Conservation (phyloP, 2,113 vertebrate genomes). For the Oryzias woworae region DNA sequence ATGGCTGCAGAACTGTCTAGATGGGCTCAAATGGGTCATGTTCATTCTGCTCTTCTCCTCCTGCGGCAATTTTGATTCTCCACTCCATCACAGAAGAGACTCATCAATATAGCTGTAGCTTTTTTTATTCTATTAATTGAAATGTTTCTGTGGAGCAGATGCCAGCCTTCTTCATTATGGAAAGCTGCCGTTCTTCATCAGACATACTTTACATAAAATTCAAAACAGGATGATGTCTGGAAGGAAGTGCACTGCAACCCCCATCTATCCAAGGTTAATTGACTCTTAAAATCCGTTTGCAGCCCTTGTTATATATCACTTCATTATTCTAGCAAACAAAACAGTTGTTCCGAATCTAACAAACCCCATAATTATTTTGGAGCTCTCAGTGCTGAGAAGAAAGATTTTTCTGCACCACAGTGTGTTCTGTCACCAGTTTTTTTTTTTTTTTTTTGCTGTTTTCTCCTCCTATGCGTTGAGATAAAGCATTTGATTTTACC, state of each 20-base stretch:
- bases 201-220: constrained; percentile 54
- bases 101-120: constrained; percentile 27
- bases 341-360: constrained; percentile 50
- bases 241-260: constrained; percentile 57
- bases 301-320: constrained; percentile 53
- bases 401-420: constrained; percentile 17
- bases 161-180: constrained; percentile 37
- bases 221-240: constrained; percentile 41
- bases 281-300: constrained; percentile 73
- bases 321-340: constrained; percentile 69
- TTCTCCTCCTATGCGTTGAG: constrained; percentile 54
- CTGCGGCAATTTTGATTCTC: neutral
- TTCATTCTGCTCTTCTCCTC: constrained; percentile 9
- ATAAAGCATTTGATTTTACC: constrained; percentile 57
- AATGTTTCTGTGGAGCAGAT: constrained; percentile 37
- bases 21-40: neutral
- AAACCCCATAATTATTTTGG: constrained; percentile 51
- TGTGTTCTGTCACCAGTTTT: constrained; percentile 23
- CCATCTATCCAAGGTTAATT: constrained; percentile 71
- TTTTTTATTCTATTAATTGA: constrained; percentile 47
- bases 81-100: neutral
- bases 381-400: constrained; percentile 31
- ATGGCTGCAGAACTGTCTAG: neutral
- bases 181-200: constrained; percentile 42
- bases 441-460: constrained; percentile 5